These are phyloP conservation scores for Sardina pilchardus DNA, from an alignment of 2,113 vertebrate genomes.

Conservation along the genomic window DNA sequence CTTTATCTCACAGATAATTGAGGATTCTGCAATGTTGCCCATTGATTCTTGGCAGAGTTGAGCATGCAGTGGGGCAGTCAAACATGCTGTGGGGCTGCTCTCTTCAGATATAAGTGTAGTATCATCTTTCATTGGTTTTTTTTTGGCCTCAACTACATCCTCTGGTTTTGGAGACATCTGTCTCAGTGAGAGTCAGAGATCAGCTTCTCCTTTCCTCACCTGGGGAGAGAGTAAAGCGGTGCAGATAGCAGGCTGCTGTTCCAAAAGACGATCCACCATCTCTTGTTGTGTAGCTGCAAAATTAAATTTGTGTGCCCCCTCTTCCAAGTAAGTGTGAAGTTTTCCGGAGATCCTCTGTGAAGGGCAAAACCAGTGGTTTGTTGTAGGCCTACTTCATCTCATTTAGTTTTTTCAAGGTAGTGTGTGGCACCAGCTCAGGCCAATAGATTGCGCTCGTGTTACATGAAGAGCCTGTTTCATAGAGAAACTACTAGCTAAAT, in stretches of 20 bases:
- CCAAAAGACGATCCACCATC: slow-evolving; percentile 33
- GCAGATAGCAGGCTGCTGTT: slow-evolving; percentile 32
- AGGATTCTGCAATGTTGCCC: slow-evolving; percentile 22
- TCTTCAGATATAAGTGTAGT: slow-evolving; percentile 38
- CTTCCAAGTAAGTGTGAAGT: too few relatives aligned
- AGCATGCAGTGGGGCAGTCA: slow-evolving; percentile 36
- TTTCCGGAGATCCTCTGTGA: too few relatives aligned
- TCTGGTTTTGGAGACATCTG: slow-evolving; percentile 48
- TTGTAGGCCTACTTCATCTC: too few relatives aligned
- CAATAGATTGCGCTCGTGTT: too few relatives aligned
- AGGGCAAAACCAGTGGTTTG: too few relatives aligned
- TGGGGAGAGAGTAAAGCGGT: slow-evolving; percentile 26
- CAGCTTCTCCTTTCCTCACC: slow-evolving; percentile 30
- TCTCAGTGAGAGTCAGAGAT: slow-evolving; percentile 36
- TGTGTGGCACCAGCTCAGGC: too few relatives aligned
- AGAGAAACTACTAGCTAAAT: too few relatives aligned
- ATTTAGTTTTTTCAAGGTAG: too few relatives aligned
- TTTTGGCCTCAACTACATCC: slow-evolving; percentile 39
- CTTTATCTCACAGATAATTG: slow-evolving; percentile 30
- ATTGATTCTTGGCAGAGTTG: slow-evolving; percentile 31
- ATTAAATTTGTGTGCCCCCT: too few relatives aligned
- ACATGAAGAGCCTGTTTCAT: too few relatives aligned
- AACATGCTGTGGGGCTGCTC: slow-evolving; percentile 18
- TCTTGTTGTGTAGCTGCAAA: too few relatives aligned
- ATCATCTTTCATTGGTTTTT: slow-evolving; percentile 35